Evolutionary conservation across 2,888 invertebrate species (phyloP), one percentile per base, ranked within the genome.

Genomic region (Camponotus fellah): DNA sequence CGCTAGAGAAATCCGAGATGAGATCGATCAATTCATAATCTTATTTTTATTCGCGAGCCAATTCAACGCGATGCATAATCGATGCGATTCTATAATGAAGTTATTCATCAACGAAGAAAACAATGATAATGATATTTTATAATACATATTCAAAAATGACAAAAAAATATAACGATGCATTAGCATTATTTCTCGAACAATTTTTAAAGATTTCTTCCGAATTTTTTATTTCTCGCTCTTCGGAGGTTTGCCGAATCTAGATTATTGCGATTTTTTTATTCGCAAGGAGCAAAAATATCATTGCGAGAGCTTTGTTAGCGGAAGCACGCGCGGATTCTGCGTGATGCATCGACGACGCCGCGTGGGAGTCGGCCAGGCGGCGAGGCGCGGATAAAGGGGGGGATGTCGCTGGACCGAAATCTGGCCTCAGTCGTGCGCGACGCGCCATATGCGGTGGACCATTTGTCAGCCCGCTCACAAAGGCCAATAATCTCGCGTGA

Each of bases 381-480:
- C 84, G 92, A 0, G 26, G 40, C 43, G 58, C 40, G 56, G 21
- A n/a, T 17, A 26, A 43, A 89, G 43, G 43, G 86, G 53, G 34
- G 86, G 92, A 91, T 84, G 87, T 84, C 84, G 87, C 88, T 85
- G 87, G 89, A 87, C 82, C 88, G 72, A 91, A 90, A 91, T 89
- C 88, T 88, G 89, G 89, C 86, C 90, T 92, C 93, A 93, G 93
- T 93, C 91, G 92, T 90, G 93, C 93, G 93, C 93, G 92, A 93
- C 91, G 92, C 93, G 93, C 93, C 93, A 92, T 91, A 93, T 92
- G 93, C 91, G 92, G 86, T 91, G 92, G 92, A 91, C 90, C 91
- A 92, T 93, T 92, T 88, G 91, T 92, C 92, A 91, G 91, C 69
- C 69, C 69, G 75, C 82, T 85, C 85, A 90, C 91, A 91, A 90